Conservation (phyloP, 2,113 vertebrate species). For the Acinonyx jubatus region DNA sequence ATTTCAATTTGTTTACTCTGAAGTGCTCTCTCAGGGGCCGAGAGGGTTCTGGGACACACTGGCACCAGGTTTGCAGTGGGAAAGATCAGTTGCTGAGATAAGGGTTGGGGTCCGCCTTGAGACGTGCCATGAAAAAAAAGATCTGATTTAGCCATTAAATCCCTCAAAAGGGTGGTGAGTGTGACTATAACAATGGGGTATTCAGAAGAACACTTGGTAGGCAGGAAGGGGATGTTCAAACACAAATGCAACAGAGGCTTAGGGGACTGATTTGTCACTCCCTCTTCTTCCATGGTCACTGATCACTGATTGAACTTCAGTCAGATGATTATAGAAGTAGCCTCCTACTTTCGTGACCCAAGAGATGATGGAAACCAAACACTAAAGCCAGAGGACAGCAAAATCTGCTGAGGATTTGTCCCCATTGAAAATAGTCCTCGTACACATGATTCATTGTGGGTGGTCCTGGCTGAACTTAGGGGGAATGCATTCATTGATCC, state of each 20-base stretch:
- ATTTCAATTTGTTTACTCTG: conserved; percentile 85
- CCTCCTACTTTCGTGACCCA: background rate
- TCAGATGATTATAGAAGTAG: background rate
- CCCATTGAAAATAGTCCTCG: background rate
- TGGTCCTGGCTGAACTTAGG: conserved; percentile 11
- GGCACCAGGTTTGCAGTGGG: conserved; percentile 91
- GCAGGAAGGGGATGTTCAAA: conserved; percentile 87
- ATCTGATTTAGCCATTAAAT: conserved; percentile 87
- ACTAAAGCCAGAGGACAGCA: background rate
- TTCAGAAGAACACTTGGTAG: conserved; percentile 82
- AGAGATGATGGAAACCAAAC: background rate
- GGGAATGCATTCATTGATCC: background rate
- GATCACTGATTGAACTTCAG: background rate
- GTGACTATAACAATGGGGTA: conserved; percentile 85
- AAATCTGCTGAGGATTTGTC: background rate
- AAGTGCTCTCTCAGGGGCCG: conserved; percentile 69
- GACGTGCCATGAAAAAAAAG: conserved; percentile 80
- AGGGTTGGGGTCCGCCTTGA: conserved; percentile 86
- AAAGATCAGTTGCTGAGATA: conserved; percentile 90
- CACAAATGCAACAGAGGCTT: conserved; percentile 56
- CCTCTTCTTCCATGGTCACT: conserved; percentile 27
- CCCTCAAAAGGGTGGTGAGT: conserved; percentile 83
- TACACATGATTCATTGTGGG: conserved; percentile 4
- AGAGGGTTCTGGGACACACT: conserved; percentile 87
- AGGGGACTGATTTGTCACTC: conserved; percentile 53